Evolutionary conservation across 2,888 invertebrate genomes (phyloP).

Genomic region (Griposia aprilina): DNA sequence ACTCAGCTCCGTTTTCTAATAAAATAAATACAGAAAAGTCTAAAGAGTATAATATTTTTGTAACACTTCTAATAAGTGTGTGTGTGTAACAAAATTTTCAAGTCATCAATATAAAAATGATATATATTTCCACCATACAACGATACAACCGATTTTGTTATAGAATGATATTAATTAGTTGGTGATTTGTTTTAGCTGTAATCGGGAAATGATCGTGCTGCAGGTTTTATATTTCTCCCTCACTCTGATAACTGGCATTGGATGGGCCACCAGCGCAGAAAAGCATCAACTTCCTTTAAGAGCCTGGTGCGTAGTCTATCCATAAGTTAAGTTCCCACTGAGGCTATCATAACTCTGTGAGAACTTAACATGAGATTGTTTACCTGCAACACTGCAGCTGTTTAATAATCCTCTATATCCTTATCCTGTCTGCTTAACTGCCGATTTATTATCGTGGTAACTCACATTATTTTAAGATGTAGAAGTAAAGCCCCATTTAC

Average conservation of each 20-base stretch:
- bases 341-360: not conserved
- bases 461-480: not conserved
- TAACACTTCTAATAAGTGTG: not conserved
- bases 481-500: not conserved
- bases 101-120: not conserved
- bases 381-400: not conserved
- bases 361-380: too few species aligned
- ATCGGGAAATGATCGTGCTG: conserved; percentile 76
- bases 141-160: not conserved
- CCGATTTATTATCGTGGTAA: not conserved
- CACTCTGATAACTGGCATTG: conserved; percentile 78
- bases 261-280: conserved; percentile 84
- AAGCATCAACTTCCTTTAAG: conserved; percentile 80
- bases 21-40: not conserved
- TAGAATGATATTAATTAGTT: not conserved
- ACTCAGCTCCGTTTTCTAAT: not conserved
- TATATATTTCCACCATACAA: not conserved
- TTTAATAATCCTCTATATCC: not conserved
- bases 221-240: conserved; percentile 75
- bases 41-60: not conserved
- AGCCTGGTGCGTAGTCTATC: conserved; percentile 78
- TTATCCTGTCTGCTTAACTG: not conserved
- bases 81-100: not conserved
- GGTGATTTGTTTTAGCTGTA: conserved; percentile 72
- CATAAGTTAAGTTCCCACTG: not conserved